Base-by-base conservation (phyloP, 2,113 vertebrate genomes). In the Callaeas wilsoni region DNA sequence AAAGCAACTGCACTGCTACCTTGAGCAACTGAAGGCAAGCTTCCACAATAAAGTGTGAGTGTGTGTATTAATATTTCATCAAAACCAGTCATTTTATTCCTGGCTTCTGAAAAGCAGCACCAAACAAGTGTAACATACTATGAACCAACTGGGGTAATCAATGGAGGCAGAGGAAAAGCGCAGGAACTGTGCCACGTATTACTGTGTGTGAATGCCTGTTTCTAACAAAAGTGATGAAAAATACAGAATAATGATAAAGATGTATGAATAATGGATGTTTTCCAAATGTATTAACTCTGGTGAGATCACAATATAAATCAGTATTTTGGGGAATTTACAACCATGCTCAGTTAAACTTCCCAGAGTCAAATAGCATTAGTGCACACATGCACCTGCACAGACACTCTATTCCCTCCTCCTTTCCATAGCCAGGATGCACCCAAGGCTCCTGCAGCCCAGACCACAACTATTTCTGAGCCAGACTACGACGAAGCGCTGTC, bases 401-500 rank as follows among this genome's bases (percentile, higher is more conserved):
- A 25, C n/a, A 59, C 7, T 0, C 19, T 46, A 13, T 32, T 70
- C 33, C 39, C 30, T 81, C 25, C 62, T 55, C 35, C 33, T 6
- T 52, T 27, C 22, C 29, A 12, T 1, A 37, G 32, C 49, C 56
- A 68, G 30, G 14, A 60, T 14, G 13, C 57, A 68, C 18, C 52
- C 52, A 56, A 60, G 56, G 35, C 33, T 79, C 39, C 16, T 22
- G 53, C 22, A 95, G 44, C n/a, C 49, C 70, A 76, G 29, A 16
- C 1, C 33, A 35, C 35, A 60, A 7, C 44, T 71, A 29, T n/a
- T 79, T 47, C 37, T 68, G 57, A 68, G 44, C 41, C 74, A 82
- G 22, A 10, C 26, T 41, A 2, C 0, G 3, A 49, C 32, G 62
- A 76, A 60, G 8, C 0, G 0, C 21, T 64, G 27, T 7, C 53